Percentiles rank a stretch among this genome's conserved stretches.
Conservation (phyloP, 2,888 invertebrate genomes). For the Drymonia ruficornis region DNA sequence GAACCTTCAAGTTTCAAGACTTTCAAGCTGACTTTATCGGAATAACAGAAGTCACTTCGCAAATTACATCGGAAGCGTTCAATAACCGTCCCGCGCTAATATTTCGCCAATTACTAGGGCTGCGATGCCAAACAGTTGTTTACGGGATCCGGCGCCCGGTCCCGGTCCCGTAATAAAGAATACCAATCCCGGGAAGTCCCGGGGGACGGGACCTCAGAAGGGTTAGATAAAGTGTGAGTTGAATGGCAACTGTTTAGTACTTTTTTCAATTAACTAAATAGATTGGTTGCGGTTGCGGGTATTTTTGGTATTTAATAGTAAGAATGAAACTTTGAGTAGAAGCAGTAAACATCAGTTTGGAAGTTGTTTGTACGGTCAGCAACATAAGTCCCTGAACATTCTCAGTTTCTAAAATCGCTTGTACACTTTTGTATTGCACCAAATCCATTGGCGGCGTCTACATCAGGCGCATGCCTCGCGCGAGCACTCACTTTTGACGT, state of each 20-base stretch:
- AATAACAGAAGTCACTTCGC: conserved; percentile 24
- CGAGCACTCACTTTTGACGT: too few species aligned
- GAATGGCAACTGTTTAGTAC: conserved; percentile 56
- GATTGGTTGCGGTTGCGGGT: conserved; percentile 31
- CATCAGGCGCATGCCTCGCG: too few species aligned
- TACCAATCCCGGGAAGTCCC: conserved; percentile 59
- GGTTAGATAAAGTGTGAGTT: conserved; percentile 49
- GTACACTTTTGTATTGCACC: too few species aligned
- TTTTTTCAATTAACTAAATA: conserved; percentile 64
- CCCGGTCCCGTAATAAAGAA: conserved; percentile 65
- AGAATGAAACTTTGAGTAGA: conserved; percentile 5
- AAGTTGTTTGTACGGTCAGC: too few species aligned
- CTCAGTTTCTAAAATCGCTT: too few species aligned
- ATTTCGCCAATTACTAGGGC: conserved; percentile 62
- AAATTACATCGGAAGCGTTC: conserved; percentile 36
- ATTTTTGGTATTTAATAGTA: not conserved
- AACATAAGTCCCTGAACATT: too few species aligned
- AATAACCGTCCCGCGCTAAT: conserved; percentile 50
- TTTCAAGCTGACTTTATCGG: conserved; percentile 3
- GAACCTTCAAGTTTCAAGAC: conserved; percentile 5
- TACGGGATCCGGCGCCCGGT: conserved; percentile 46
- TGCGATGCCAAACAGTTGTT: conserved; percentile 63
- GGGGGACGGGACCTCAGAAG: conserved; percentile 65
- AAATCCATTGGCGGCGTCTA: too few species aligned
- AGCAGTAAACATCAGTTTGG: too few species aligned